phyloP scores from a whole-genome alignment of 2,113 vertebrate genomes.

The Zapornia atra region DNA sequence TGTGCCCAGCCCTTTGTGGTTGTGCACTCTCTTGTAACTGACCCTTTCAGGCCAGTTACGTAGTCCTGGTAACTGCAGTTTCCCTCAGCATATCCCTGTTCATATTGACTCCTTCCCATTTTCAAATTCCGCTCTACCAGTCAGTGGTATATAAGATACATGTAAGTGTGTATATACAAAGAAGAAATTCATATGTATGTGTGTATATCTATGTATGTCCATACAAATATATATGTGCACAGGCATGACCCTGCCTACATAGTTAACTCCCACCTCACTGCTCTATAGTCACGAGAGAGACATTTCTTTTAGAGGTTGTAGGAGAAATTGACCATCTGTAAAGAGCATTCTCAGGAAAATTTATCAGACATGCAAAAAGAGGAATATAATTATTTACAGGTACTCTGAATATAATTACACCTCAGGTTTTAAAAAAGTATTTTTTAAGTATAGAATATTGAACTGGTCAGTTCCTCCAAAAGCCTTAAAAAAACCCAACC shows the following conservation, averaged over 20 bases:
- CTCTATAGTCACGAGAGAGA: not conserved
- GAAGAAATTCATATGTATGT: not conserved
- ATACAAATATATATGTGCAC: not conserved
- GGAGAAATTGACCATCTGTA: not conserved
- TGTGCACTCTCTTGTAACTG: too few species aligned
- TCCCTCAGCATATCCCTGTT: not conserved
- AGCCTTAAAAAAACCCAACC: not conserved
- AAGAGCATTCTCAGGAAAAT: not conserved
- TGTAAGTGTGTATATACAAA: accelerated
- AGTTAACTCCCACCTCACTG: not conserved
- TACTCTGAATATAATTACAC: not conserved
- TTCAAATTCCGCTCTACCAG: not conserved
- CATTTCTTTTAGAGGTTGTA: not conserved
- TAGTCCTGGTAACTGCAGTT: too few species aligned
- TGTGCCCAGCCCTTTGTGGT: too few species aligned
- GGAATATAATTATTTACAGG: not conserved
- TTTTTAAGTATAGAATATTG: not conserved
- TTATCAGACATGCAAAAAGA: not conserved
- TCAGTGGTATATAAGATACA: not conserved
- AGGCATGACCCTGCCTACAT: not conserved
- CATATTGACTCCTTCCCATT: not conserved
- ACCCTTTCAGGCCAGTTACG: too few species aligned
- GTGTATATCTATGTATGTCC: not conserved
- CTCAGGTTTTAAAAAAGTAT: not conserved
- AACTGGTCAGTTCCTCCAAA: not conserved